Evolutionary conservation across 2,113 vertebrate species (phyloP), one percentile per base, ranked within the genome.

Genomic region (Hystrix brachyura): DNA sequence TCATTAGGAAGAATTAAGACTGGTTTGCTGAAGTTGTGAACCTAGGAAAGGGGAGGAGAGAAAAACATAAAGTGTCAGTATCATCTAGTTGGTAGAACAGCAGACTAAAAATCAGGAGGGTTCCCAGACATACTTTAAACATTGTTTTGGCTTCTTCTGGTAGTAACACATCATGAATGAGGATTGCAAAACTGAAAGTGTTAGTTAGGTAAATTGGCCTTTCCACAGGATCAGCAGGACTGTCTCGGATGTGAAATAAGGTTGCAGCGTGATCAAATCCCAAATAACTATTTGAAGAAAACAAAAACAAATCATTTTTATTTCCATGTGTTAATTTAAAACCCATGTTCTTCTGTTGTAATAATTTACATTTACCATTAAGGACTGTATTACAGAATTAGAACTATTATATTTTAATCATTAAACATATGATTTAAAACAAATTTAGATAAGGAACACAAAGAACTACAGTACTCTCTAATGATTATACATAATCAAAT

Each of bases 241-340:
- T 99, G 98, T 99, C 99, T 94, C 99, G 98, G 96, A 99, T 99
- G 98, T 99, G 99, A 98, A 99, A 99, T 95, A 99, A 98, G 0
- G 99, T 99, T 43, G 99, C 99, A 67, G 99, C 99, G 90, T 99
- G 99, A 98, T 99, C 99, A 96, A 99, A 99, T 93, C 99, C 99
- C 98, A 99, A 98, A 86, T 99, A 99, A 48, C 99, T 99, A 93
- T 98, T 94, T 87, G 86, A 96, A 97, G 89, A 98, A 96, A 97
- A 76, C 23, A 91, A 89, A 69, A 96, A 94, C 84, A 43, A 96
- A 79, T 17, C 55, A 90, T 65, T 97, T 90, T 96, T 69, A 94
- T 92, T 91, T 96, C 38, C 65, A 96, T 23, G 18, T 74, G 55
- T 87, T 94, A 90, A 90, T 62, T 94, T 72, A 96, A 95, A 95